phyloP scores from a whole-genome alignment of 2,113 vertebrate species.

The Corythaixoides concolor region DNA sequence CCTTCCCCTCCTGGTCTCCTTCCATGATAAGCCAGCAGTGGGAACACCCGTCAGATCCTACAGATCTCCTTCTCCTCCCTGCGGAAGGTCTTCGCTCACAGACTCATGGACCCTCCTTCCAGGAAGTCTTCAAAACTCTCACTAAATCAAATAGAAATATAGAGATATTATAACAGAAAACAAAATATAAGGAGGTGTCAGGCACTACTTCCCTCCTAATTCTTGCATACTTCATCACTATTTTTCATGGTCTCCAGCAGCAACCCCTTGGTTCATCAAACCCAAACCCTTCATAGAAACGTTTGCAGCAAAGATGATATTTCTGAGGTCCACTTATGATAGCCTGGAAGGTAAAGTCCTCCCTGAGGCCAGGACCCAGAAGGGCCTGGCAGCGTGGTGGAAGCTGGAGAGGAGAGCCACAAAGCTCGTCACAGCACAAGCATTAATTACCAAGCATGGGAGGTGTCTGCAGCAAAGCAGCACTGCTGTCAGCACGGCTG shows the following conservation, averaged over 20 bases:
- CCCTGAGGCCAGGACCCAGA: accelerated
- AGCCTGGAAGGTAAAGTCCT: not conserved
- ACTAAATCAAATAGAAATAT: not conserved
- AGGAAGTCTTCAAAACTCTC: not conserved
- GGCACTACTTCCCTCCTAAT: not conserved
- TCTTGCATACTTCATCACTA: not conserved
- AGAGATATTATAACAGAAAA: too few relatives aligned
- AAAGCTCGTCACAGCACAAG: accelerated
- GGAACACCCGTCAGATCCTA: not conserved
- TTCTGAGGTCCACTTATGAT: not conserved
- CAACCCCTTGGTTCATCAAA: not conserved
- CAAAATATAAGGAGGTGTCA: not conserved
- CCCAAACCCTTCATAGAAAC: not conserved
- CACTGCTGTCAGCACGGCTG: not conserved
- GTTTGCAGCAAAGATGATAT: not conserved
- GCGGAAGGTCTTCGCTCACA: not conserved
- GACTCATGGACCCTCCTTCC: too few relatives aligned
- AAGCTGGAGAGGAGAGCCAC: not conserved
- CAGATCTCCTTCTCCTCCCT: not conserved
- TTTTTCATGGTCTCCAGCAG: not conserved
- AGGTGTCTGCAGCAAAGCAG: not conserved
- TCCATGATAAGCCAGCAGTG: not conserved
- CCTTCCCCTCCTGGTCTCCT: not conserved
- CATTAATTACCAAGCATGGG: accelerated
- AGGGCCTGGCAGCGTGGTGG: accelerated